Evolutionary conservation across 2,888 invertebrate species (phyloP).

Genomic region (Eulithis prunata): DNA sequence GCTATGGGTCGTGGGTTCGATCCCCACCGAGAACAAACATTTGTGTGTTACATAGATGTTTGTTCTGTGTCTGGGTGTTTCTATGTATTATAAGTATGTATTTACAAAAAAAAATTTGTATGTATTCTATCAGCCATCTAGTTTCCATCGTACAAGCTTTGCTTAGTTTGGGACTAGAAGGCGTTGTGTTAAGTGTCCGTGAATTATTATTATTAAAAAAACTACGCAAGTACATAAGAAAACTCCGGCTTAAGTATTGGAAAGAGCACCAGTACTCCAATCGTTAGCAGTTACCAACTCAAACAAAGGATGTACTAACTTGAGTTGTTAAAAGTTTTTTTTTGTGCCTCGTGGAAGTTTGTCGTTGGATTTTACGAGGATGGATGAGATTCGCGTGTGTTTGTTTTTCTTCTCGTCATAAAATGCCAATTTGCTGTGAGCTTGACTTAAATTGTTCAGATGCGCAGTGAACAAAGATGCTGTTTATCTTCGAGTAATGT

Average conservation of each 20-base stretch:
- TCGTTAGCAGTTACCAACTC: slow-evolving; percentile 44
- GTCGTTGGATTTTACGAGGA: slow-evolving; percentile 9
- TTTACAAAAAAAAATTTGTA: too few relatives aligned
- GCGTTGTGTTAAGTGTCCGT: too few relatives aligned
- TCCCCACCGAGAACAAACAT: too few relatives aligned
- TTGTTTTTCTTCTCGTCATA: slow-evolving; percentile 1
- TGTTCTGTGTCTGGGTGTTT: too few relatives aligned
- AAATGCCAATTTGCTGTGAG: slow-evolving; percentile 5
- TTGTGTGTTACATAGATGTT: too few relatives aligned
- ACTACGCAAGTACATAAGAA: neutral
- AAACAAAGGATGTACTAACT: slow-evolving; percentile 43
- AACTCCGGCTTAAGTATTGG: slow-evolving; percentile 25
- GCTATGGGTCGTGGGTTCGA: too few relatives aligned
- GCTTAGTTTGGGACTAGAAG: too few relatives aligned
- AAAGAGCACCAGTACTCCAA: slow-evolving; percentile 34
- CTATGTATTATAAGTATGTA: too few relatives aligned
- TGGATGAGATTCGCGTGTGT: neutral
- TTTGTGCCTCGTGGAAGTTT: slow-evolving; percentile 28
- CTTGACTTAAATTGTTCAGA: neutral
- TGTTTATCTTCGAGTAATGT: too few relatives aligned
- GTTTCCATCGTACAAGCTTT: too few relatives aligned
- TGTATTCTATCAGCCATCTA: too few relatives aligned
- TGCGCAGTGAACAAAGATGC: neutral
- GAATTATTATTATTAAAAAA: too few relatives aligned
- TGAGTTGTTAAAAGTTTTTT: slow-evolving; percentile 45